Percentiles rank a stretch among this genome's conserved stretches.
phyloP scores from a whole-genome alignment of 2,888 invertebrate species.

The Smittia aterrima region DNA sequence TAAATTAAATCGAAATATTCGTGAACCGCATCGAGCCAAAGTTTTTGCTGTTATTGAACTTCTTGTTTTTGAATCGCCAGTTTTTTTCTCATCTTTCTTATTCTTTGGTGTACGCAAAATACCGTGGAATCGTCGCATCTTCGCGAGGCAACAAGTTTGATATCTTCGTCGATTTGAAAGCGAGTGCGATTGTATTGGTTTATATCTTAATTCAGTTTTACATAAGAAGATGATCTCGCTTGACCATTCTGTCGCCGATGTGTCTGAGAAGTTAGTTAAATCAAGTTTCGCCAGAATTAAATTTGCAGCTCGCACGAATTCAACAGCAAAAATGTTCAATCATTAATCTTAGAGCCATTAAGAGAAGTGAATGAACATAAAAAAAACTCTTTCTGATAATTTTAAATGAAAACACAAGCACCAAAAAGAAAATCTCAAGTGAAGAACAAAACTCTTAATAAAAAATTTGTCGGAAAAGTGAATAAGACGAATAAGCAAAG shows the following conservation, averaged over 20 bases:
- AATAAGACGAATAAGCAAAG: background rate
- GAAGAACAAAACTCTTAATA: background rate
- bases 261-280: constrained; percentile 1
- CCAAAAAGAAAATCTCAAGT: background rate
- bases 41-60: constrained; percentile 14
- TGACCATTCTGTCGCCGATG: constrained; percentile 20
- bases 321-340: constrained; percentile 3
- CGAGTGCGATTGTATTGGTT: background rate
- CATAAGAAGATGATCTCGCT: background rate
- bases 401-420: background rate
- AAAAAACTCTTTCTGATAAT: background rate
- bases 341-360: constrained; percentile 32
- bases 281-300: background rate
- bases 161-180: background rate
- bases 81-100: background rate
- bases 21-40: background rate
- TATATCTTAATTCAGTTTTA: background rate
- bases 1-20: background rate
- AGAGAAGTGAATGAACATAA: background rate
- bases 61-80: background rate
- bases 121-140: constrained; percentile 12
- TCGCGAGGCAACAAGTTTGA: background rate
- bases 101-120: background rate
- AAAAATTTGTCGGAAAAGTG: background rate
- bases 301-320: background rate